phyloP scores from a whole-genome alignment of 1,140 invertebrate species.

The Cydia splendana region DNA sequence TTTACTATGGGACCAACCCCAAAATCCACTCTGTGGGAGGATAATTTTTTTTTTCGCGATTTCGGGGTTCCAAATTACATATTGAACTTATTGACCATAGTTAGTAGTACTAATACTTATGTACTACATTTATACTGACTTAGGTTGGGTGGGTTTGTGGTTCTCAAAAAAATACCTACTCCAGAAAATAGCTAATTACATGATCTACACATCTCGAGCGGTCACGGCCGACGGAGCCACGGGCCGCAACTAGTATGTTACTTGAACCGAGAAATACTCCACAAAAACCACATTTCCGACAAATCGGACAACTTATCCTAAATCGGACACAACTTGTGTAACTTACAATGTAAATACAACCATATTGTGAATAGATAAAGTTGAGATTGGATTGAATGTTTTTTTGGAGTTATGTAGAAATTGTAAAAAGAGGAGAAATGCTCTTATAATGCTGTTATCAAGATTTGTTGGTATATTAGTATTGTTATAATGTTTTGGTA shows the following conservation, averaged over 20 bases:
- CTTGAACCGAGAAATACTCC: slow-evolving; percentile 21
- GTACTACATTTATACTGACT: too few relatives aligned
- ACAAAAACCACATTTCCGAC: slow-evolving; percentile 6
- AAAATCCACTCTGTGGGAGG: too few relatives aligned
- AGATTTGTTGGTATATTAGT: not conserved
- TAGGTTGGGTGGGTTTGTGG: too few relatives aligned
- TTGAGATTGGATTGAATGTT: not conserved
- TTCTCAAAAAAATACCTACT: too few relatives aligned
- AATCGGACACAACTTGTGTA: not conserved
- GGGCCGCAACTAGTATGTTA: slow-evolving; percentile 10
- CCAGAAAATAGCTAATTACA: not conserved
- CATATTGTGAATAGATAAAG: not conserved
- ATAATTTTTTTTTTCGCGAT: too few relatives aligned
- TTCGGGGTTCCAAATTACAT: too few relatives aligned
- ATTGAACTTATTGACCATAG: too few relatives aligned
- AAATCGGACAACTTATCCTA: not conserved
- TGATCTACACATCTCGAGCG: not conserved
- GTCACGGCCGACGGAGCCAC: not conserved
- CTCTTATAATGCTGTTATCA: not conserved
- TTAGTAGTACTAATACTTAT: too few relatives aligned
- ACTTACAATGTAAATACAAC: not conserved
- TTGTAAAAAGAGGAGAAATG: not conserved
- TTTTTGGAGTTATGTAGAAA: not conserved
- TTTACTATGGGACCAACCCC: too few relatives aligned
- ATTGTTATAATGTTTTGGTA: not conserved